Percentiles rank a stretch among this genome's conserved stretches.
Evolutionary conservation across 2,113 vertebrate species (phyloP).

Genomic region (Prochilodus magdalenae): DNA sequence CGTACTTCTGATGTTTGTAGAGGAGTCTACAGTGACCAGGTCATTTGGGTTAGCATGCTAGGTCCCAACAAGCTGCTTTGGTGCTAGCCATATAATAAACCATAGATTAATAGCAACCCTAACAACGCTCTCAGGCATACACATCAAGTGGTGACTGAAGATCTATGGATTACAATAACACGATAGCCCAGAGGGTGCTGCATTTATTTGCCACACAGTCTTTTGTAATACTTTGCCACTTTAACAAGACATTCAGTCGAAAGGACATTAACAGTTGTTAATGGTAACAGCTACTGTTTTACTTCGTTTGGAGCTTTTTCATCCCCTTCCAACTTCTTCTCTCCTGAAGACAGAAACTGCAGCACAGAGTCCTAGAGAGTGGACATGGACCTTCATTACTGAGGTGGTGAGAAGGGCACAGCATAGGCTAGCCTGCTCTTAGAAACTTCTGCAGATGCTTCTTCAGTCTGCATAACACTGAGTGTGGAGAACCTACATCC

Average conservation of each 20-base stretch:
- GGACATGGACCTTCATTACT: background rate
- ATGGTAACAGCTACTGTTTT: background rate
- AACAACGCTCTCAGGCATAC: background rate
- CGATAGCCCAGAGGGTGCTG: background rate
- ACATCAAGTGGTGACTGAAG: background rate
- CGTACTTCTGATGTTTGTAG: no score
- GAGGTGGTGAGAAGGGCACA: background rate
- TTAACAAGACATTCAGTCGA: conserved; percentile 6
- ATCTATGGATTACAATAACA: conserved; percentile 10
- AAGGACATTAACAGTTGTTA: background rate
- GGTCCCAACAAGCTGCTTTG: background rate
- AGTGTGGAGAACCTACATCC: background rate
- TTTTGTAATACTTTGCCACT: background rate
- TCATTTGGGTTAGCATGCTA: background rate
- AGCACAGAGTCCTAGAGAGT: background rate
- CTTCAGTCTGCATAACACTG: background rate
- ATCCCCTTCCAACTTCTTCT: background rate
- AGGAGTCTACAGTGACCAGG: background rate
- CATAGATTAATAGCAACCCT: background rate
- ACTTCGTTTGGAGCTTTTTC: background rate
- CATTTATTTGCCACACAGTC: background rate
- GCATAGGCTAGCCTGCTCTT: background rate
- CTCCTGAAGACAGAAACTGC: background rate
- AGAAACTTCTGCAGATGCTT: background rate
- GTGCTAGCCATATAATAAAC: background rate